A percentile compares a stretch with the other conserved stretches of the same genome.
These are phyloP conservation scores for Leucoraja erinaceus DNA, from an alignment of 2,113 vertebrate genomes.

Conservation along the genomic window DNA sequence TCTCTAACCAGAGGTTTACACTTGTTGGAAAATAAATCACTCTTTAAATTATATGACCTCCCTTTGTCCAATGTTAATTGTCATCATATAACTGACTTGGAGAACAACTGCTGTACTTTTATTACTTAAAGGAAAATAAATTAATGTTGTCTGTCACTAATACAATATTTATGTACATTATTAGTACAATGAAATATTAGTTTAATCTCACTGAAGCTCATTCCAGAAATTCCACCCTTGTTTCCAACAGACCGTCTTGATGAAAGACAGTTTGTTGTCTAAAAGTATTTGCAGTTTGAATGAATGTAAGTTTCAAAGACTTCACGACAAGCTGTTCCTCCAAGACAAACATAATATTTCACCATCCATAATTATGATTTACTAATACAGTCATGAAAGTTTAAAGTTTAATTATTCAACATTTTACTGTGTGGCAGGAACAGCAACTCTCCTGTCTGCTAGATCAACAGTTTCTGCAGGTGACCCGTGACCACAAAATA, in stretches of 20 bases:
- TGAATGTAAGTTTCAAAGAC: conserved; percentile 14
- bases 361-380: neutral
- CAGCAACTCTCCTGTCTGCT: conserved; percentile 26
- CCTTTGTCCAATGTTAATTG: neutral
- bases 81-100: neutral
- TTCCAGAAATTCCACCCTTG: conserved; percentile 16
- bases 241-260: neutral
- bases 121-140: conserved; percentile 4
- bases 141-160: neutral
- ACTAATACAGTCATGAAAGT: conserved; percentile 11
- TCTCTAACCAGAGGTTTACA: neutral
- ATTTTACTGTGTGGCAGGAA: conserved; percentile 9
- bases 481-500: conserved; percentile 26
- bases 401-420: conserved; percentile 33
- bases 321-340: neutral
- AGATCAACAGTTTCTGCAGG: conserved; percentile 20
- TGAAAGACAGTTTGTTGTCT: conserved; percentile 32
- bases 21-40: neutral
- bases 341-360: conserved; percentile 16
- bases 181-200: neutral
- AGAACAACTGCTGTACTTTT: neutral
- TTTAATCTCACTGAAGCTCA: conserved; percentile 9
- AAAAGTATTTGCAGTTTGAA: neutral
- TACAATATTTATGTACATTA: neutral
- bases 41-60: neutral